These are phyloP conservation scores for Cordylochernes scorpioides DNA, from an alignment of 2,888 invertebrate species.

Conservation along the genomic window DNA sequence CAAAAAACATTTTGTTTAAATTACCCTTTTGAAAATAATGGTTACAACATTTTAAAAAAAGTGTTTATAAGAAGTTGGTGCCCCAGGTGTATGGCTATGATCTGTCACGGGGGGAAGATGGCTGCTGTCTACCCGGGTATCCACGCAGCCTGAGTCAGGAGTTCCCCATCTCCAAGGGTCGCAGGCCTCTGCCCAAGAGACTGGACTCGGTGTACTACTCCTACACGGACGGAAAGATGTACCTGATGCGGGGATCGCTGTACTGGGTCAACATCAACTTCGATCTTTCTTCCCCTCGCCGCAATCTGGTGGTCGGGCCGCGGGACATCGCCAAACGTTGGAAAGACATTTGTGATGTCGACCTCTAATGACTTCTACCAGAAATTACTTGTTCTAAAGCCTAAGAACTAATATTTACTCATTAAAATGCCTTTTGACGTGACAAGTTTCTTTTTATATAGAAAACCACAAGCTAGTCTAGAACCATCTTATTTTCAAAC, in stretches of 20 bases:
- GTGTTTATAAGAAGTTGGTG: too few species aligned
- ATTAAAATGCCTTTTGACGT: too few species aligned
- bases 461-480: too few species aligned
- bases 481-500: too few species aligned
- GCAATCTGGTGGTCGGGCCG: constrained; percentile 17
- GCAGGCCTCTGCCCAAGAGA: constrained; percentile 16
- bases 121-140: constrained; percentile 16
- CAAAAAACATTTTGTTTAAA: too few species aligned
- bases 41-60: too few species aligned
- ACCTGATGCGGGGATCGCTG: constrained; percentile 20
- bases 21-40: too few species aligned
- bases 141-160: constrained; percentile 17
- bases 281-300: constrained; percentile 15
- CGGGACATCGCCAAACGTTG: constrained; percentile 19
- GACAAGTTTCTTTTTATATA: too few species aligned
- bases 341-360: constrained; percentile 20
- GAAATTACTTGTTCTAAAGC: too few species aligned
- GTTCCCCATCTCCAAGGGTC: constrained; percentile 15
- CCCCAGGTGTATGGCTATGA: constrained; percentile 21
- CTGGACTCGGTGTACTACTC: constrained; percentile 21
- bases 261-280: constrained; percentile 19
- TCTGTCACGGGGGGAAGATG: constrained; percentile 16
- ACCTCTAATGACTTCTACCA: too few species aligned
- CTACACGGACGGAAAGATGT: constrained; percentile 18
- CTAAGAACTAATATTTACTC: too few species aligned